Percentiles rank a stretch among this genome's conserved stretches.
These are phyloP conservation scores for Tupaia tana DNA, from an alignment of 2,113 vertebrate species.

Conservation along the genomic window DNA sequence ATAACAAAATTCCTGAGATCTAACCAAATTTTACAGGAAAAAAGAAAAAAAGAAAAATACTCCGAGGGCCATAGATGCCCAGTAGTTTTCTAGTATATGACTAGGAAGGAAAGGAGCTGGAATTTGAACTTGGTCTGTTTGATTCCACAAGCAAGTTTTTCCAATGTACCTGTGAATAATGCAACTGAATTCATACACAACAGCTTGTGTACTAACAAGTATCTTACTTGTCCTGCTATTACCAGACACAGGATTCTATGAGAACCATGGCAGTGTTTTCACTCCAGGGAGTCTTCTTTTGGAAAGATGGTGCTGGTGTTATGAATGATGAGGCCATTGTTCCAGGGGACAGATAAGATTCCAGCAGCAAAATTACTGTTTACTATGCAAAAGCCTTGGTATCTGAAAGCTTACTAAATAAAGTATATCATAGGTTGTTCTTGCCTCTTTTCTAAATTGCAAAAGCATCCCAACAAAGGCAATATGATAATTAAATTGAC, in stretches of 20 bases:
- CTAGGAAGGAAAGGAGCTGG: neutral
- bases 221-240: neutral
- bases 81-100: neutral
- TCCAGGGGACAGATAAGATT: constrained; percentile 4
- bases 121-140: neutral
- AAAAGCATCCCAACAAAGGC: constrained; percentile 50
- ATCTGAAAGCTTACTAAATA: constrained; percentile 43
- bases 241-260: neutral
- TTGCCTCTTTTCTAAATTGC: constrained; percentile 58
- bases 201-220: neutral
- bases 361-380: neutral
- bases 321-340: neutral
- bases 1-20: neutral
- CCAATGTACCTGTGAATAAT: neutral
- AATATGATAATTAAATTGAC: constrained; percentile 75
- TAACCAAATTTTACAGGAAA: neutral
- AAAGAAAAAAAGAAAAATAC: neutral
- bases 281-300: neutral
- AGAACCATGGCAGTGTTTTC: neutral
- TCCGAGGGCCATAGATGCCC: neutral
- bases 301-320: neutral
- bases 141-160: neutral
- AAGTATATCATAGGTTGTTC: constrained; percentile 14
- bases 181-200: neutral
- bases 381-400: neutral